Conservation (phyloP, 2,888 invertebrate genomes). For the Mimumesa dahlbomi region DNA sequence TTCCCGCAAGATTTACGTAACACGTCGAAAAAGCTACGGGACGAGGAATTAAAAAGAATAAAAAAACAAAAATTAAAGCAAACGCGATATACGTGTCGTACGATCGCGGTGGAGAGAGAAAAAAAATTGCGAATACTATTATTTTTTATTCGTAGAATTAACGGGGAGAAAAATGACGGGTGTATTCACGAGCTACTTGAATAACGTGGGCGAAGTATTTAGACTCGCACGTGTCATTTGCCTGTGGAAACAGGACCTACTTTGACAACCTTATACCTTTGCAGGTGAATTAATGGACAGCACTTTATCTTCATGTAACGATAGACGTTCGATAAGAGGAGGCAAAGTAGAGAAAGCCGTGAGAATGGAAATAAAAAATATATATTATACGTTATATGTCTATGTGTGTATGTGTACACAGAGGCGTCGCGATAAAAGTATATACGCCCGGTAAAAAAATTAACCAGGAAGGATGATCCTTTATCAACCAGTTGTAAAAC, state of each 20-base stretch:
- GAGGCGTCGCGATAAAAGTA: no score
- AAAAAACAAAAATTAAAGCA: conserved; percentile 10
- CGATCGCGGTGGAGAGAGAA: background rate
- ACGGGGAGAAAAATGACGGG: conserved; percentile 11
- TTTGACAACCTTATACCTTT: conserved; percentile 21
- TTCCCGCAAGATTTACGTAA: conserved; percentile 55
- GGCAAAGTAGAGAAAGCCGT: background rate
- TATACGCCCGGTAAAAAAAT: no score
- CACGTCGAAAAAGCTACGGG: conserved; percentile 4
- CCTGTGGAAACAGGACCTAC: conserved; percentile 28
- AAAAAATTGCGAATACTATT: no score
- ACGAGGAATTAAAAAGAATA: background rate
- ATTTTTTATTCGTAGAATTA: no score
- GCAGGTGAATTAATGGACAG: background rate
- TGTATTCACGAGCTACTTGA: background rate
- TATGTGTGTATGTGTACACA: no score
- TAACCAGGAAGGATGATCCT: no score
- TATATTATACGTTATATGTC: background rate
- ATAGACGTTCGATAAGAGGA: background rate
- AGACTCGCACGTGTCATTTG: conserved; percentile 25
- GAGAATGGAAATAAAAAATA: background rate
- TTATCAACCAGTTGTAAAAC: no score
- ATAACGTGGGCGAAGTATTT: conserved; percentile 52
- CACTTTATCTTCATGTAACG: background rate
- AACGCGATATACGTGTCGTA: conserved; percentile 11